Percentiles rank a stretch among this genome's conserved stretches.
Conservation (phyloP, 2,888 invertebrate genomes). For the Lomographa bimaculata region DNA sequence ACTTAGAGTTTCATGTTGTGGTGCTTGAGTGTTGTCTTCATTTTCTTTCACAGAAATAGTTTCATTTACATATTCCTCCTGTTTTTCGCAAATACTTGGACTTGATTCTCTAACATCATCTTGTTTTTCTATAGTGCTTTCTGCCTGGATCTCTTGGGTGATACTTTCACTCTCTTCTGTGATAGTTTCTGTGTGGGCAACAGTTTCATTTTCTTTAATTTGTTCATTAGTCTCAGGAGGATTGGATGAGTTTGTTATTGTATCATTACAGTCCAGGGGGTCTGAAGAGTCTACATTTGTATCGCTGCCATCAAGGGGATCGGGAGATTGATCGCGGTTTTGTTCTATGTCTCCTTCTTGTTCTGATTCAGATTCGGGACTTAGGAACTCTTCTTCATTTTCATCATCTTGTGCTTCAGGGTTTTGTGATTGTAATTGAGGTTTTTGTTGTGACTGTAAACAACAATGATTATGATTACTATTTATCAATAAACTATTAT, state of each 20-base stretch:
- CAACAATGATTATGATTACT: slow-evolving; percentile 3
- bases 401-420: slow-evolving; percentile 69
- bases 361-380: slow-evolving; percentile 74
- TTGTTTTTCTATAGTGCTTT: slow-evolving; percentile 10
- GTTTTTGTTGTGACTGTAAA: slow-evolving; percentile 33
- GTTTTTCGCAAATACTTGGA: slow-evolving; percentile 10
- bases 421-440: slow-evolving; percentile 40
- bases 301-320: slow-evolving; percentile 12
- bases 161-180: slow-evolving; percentile 19
- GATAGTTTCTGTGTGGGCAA: slow-evolving; percentile 13
- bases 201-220: slow-evolving; percentile 14
- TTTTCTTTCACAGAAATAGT: slow-evolving; percentile 2
- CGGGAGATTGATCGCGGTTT: slow-evolving; percentile 27
- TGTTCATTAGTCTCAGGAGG: slow-evolving; percentile 15
- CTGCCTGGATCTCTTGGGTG: slow-evolving; percentile 9
- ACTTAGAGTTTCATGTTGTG: slow-evolving; percentile 3
- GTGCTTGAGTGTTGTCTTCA: background rate
- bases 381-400: slow-evolving; percentile 77
- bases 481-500: background rate
- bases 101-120: slow-evolving; percentile 9
- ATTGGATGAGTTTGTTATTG: slow-evolving; percentile 10
- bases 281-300: slow-evolving; percentile 18
- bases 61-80: slow-evolving; percentile 5
- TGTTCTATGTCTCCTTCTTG: slow-evolving; percentile 52
- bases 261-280: slow-evolving; percentile 9